Evolutionary conservation across 1,140 invertebrate genomes (phyloP), one percentile per base, ranked within the genome.

Genomic region (Panagrolaimus sp.): DNA sequence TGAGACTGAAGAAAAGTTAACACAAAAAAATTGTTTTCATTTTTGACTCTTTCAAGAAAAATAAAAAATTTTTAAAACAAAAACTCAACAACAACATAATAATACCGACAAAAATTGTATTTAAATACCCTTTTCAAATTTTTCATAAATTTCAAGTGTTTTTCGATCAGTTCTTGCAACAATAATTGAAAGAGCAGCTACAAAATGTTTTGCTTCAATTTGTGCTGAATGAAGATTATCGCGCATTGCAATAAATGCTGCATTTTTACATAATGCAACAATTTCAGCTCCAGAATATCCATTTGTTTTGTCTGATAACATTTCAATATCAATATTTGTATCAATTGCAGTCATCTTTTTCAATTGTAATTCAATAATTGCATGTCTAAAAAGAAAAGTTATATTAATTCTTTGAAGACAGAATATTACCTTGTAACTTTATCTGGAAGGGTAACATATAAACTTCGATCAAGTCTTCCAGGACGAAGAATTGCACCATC

Each of bases 241-340:
- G 79, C 91, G 87, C 46, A 93, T 82, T 11, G 91, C 90, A 80
- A 87, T 87, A 78, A 92, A 85, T 0, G 89, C 91, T 14, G 92
- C 92, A 86, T 92, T 91, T 71, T 91, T 88, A 80, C 91, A 93
- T 8, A 94, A 86, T 2, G 90, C 90, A 74, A 90, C 88, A 3
- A 89, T 88, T 87, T 95, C 92, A 4, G 92, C 92, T 2, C 92
- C 92, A 0, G 92, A 92, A 85, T 92, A 93, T 16, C 88, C 87
- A 38, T 89, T 85, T 2, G 91, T 92, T 61, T 76, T 76, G 0
- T 85, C 70, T 0, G 90, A 89, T 64, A 94, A 82, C 31, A 38
- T 38, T 38, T 38, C 31, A 38, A 38, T 38, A 38, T 38, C 31
- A 38, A 38, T 38, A 7, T 38, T 38, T 47, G 84, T 68, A 1